Evolutionary conservation across 2,888 invertebrate genomes (phyloP).

Genomic region (Mechanitis mazaeus): DNA sequence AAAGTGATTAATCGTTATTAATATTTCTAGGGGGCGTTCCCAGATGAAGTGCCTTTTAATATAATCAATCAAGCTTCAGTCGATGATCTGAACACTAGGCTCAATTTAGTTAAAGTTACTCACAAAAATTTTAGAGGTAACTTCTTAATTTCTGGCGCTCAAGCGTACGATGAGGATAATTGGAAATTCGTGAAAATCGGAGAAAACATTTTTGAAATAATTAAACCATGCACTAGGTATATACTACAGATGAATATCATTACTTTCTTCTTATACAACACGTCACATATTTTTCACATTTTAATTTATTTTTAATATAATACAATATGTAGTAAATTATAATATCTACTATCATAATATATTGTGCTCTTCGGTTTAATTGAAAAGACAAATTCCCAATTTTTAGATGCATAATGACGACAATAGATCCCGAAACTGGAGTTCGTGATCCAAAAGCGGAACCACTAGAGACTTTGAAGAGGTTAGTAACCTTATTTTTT

Average conservation of each 20-base stretch:
- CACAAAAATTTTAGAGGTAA: conserved; percentile 80
- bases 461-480: conserved; percentile 80
- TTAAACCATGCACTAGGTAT: conserved; percentile 80
- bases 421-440: conserved; percentile 81
- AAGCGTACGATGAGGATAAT: conserved; percentile 80
- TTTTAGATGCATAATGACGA: conserved; percentile 82
- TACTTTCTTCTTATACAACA: too few relatives aligned
- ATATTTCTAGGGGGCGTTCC: conserved; percentile 75
- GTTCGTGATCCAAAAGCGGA: conserved; percentile 76
- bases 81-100: conserved; percentile 78
- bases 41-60: conserved; percentile 77
- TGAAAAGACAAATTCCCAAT: not conserved
- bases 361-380: too few relatives aligned
- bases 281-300: too few relatives aligned
- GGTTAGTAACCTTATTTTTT: conserved; percentile 50
- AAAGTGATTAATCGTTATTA: not conserved
- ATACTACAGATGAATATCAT: conserved; percentile 2
- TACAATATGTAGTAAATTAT: not conserved
- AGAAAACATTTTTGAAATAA: conserved; percentile 76
- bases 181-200: conserved; percentile 85
- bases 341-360: not conserved
- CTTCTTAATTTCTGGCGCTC: conserved; percentile 78
- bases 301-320: not conserved
- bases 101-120: conserved; percentile 66
- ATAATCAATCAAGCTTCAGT: conserved; percentile 71